Percentiles rank a stretch among this genome's conserved stretches.
These are phyloP conservation scores for Exephanes ischioxanthus DNA, from an alignment of 2,888 invertebrate species.

Conservation along the genomic window DNA sequence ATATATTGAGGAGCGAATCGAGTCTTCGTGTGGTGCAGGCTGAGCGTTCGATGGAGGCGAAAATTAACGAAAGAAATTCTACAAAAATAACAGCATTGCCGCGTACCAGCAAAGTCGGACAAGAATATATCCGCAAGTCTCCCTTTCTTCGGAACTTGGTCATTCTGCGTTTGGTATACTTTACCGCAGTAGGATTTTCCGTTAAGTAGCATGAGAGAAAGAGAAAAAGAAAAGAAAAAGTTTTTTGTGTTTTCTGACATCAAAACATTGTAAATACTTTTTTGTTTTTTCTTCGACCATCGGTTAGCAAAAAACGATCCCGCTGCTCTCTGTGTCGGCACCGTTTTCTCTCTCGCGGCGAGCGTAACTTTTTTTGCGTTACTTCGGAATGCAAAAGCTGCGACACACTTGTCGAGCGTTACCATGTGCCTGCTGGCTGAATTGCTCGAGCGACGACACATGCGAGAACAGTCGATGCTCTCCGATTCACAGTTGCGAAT, in stretches of 20 bases:
- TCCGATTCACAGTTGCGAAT: slow-evolving; percentile 9
- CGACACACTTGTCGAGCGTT: slow-evolving; percentile 1
- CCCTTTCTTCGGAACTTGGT: slow-evolving; percentile 92
- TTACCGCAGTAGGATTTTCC: slow-evolving; percentile 85
- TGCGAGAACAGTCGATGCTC: slow-evolving; percentile 21
- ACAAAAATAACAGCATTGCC: slow-evolving; percentile 68
- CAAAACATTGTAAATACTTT: slow-evolving; percentile 25
- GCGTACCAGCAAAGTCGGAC: slow-evolving; percentile 92
- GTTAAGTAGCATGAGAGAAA: slow-evolving; percentile 87
- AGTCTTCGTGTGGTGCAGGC: slow-evolving; percentile 7
- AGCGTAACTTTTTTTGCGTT: neutral
- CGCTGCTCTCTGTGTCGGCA: slow-evolving; percentile 25
- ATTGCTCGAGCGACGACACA: neutral
- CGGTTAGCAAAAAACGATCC: neutral
- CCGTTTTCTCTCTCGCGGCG: slow-evolving; percentile 7
- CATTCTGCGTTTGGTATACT: slow-evolving; percentile 91
- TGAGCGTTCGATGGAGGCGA: neutral
- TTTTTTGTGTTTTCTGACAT: slow-evolving; percentile 58
- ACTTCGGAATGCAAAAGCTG: neutral
- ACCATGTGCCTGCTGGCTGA: neutral
- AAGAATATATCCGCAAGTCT: slow-evolving; percentile 95
- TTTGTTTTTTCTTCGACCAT: slow-evolving; percentile 26
- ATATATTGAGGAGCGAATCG: slow-evolving; percentile 35
- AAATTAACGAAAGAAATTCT: slow-evolving; percentile 66
- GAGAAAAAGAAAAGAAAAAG: slow-evolving; percentile 85